phyloP scores from a whole-genome alignment of 2,113 vertebrate species.

The Paraplagusia blochii region DNA sequence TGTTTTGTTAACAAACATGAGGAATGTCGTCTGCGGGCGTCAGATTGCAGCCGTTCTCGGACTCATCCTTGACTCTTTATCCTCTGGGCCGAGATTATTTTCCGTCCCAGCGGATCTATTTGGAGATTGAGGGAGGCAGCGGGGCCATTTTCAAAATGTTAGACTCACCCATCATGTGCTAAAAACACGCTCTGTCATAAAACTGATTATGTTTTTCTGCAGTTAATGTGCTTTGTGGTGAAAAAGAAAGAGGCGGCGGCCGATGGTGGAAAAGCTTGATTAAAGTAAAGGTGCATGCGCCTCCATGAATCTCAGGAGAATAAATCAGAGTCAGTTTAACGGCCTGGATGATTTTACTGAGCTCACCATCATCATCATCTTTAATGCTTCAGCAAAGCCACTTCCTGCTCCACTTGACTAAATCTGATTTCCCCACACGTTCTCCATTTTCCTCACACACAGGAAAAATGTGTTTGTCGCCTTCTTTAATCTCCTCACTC shows the following conservation, averaged over 20 bases:
- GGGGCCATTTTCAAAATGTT: slow-evolving; percentile 68
- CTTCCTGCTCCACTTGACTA: slow-evolving; percentile 55
- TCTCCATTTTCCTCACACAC: slow-evolving; percentile 28
- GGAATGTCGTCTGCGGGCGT: slow-evolving; percentile 40
- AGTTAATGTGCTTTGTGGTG: slow-evolving; percentile 64
- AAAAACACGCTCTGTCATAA: slow-evolving; percentile 74
- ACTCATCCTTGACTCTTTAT: slow-evolving; percentile 43
- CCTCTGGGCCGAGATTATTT: slow-evolving; percentile 47
- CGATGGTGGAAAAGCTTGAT: slow-evolving; percentile 62
- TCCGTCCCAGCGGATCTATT: slow-evolving; percentile 49
- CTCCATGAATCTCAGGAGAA: slow-evolving; percentile 62
- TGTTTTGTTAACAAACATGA: slow-evolving; percentile 55
- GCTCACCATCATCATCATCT: slow-evolving; percentile 44
- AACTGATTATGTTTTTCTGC: slow-evolving; percentile 68
- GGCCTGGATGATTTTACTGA: slow-evolving; percentile 49
- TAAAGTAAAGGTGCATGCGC: slow-evolving; percentile 70
- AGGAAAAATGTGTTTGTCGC: slow-evolving; percentile 41
- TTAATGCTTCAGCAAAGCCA: slow-evolving; percentile 48
- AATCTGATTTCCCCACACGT: slow-evolving; percentile 46
- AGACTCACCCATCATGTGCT: slow-evolving; percentile 78
- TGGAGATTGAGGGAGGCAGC: slow-evolving; percentile 55
- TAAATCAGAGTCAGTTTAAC: slow-evolving; percentile 70
- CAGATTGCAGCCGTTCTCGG: slow-evolving; percentile 43
- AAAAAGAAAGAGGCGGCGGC: slow-evolving; percentile 31
- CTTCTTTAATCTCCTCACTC: slow-evolving; percentile 31